Percentiles rank a stretch among this genome's conserved stretches.
Conservation (phyloP, 2,888 invertebrate species). For the Protophormia terraenovae region DNA sequence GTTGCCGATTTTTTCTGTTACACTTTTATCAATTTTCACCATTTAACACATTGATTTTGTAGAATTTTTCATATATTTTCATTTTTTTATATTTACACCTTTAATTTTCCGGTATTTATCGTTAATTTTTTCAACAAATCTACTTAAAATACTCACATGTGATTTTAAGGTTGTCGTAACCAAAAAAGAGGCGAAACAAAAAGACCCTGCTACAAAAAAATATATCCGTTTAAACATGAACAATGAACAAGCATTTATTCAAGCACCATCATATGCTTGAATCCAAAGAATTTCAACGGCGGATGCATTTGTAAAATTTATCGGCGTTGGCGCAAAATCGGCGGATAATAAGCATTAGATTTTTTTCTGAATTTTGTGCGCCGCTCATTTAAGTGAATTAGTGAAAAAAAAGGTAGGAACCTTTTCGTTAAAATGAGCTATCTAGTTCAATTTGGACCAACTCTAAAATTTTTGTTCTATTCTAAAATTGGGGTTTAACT, state of each 20-base stretch:
- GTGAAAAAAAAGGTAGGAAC: no score
- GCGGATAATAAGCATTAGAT: no score
- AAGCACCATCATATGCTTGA: no score
- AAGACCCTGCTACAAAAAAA: conserved; percentile 70
- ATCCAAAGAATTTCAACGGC: no score
- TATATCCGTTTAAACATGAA: conserved; percentile 67
- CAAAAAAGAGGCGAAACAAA: conserved; percentile 82
- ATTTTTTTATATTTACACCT: conserved; percentile 30
- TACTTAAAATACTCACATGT: conserved; percentile 88
- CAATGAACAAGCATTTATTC: conserved; percentile 55
- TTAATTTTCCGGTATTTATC: conserved; percentile 41
- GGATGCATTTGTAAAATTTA: no score
- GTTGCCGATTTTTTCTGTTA: conserved; percentile 19
- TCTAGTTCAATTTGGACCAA: no score
- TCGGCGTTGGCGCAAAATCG: no score
- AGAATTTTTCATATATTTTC: background rate
- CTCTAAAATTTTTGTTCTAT: no score
- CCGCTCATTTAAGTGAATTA: no score
- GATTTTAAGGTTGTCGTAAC: conserved; percentile 93
- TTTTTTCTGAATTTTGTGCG: no score
- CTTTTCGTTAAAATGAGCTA: no score
- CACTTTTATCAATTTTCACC: conserved; percentile 38
- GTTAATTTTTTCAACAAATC: conserved; percentile 32
- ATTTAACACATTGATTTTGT: conserved; percentile 26
- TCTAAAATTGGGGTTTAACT: no score